Percentiles rank a stretch among this genome's conserved stretches.
These are phyloP conservation scores for Nixonia krombeini DNA, from an alignment of 1,140 invertebrate species.

Conservation along the genomic window DNA sequence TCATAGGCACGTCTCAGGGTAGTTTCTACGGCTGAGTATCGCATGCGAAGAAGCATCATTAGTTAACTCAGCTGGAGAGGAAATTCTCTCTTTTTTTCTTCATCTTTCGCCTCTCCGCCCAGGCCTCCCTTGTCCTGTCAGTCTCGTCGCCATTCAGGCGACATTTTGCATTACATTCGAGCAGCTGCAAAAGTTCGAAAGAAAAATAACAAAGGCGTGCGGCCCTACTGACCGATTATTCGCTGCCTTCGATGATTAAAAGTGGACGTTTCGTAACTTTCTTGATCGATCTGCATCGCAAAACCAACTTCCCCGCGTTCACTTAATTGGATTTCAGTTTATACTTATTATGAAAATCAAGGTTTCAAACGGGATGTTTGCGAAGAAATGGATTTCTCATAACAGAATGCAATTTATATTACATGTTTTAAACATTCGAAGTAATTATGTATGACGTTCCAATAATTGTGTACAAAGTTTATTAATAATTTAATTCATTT, in stretches of 20 bases:
- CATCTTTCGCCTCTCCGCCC: constrained; percentile 9
- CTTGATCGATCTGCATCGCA: constrained; percentile 9
- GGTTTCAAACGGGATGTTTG: background rate
- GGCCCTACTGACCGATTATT: constrained; percentile 16
- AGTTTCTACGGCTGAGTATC: constrained; percentile 33
- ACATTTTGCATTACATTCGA: constrained; percentile 3
- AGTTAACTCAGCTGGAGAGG: constrained; percentile 51
- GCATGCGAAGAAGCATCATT: constrained; percentile 56
- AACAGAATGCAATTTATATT: too few species aligned
- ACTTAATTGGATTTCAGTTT: constrained; percentile 10
- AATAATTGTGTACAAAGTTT: too few species aligned
- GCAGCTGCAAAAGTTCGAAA: constrained; percentile 10
- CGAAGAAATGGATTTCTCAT: too few species aligned
- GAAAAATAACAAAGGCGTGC: constrained; percentile 25
- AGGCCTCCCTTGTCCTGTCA: too few species aligned
- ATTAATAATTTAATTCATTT: too few species aligned
- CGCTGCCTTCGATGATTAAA: constrained; percentile 7
- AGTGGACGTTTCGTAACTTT: constrained; percentile 13
- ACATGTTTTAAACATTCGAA: too few species aligned
- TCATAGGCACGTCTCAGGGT: constrained; percentile 47
- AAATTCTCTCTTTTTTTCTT: too few species aligned
- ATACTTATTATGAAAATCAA: background rate
- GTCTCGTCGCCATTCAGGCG: constrained; percentile 18
- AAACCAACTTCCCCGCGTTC: background rate
- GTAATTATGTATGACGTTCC: too few species aligned